A percentile compares a stretch with the other conserved stretches of the same genome.
Evolutionary conservation across 2,797 vertebrate species (phyloP).

Genomic region (Melanotaenia nigrans): DNA sequence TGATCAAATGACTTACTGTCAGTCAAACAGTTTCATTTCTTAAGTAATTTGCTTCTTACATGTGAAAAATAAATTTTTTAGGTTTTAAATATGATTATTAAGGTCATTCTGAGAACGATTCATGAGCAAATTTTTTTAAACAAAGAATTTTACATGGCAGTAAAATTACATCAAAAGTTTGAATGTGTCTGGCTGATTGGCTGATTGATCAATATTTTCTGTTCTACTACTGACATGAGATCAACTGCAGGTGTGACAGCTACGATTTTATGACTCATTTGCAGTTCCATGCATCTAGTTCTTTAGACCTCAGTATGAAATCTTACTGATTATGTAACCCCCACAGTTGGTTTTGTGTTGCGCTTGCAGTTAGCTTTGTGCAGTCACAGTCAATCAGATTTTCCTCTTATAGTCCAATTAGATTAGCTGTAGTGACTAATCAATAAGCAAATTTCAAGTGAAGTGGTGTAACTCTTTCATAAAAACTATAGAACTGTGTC

Average conservation of each 20-base stretch:
- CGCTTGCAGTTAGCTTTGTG: background rate
- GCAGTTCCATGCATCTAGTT: slow-evolving; percentile 12
- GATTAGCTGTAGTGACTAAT: slow-evolving; percentile 29
- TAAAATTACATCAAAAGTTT: background rate
- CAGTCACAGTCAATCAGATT: slow-evolving; percentile 27
- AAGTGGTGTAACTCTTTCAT: slow-evolving; percentile 23
- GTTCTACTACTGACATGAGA: background rate
- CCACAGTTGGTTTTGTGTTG: slow-evolving; percentile 4
- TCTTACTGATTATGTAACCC: slow-evolving; percentile 15
- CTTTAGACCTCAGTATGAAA: slow-evolving; percentile 20
- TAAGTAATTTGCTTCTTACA: too few species aligned
- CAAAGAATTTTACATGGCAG: background rate
- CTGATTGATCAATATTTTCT: background rate
- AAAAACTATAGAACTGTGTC: slow-evolving; percentile 4
- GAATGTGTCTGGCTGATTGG: background rate
- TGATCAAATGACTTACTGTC: too few species aligned
- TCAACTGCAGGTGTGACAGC: background rate
- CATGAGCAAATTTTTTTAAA: too few species aligned
- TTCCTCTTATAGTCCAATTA: slow-evolving; percentile 27
- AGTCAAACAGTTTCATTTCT: too few species aligned
- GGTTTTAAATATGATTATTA: too few species aligned
- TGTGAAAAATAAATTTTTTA: too few species aligned
- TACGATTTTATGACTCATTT: slow-evolving; percentile 20
- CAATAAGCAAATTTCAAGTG: slow-evolving; percentile 45
- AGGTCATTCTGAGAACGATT: too few species aligned